A percentile compares a stretch with the other conserved stretches of the same genome.
These are phyloP conservation scores for Protonibea diacanthus DNA, from an alignment of 2,797 vertebrate species.

Conservation along the genomic window DNA sequence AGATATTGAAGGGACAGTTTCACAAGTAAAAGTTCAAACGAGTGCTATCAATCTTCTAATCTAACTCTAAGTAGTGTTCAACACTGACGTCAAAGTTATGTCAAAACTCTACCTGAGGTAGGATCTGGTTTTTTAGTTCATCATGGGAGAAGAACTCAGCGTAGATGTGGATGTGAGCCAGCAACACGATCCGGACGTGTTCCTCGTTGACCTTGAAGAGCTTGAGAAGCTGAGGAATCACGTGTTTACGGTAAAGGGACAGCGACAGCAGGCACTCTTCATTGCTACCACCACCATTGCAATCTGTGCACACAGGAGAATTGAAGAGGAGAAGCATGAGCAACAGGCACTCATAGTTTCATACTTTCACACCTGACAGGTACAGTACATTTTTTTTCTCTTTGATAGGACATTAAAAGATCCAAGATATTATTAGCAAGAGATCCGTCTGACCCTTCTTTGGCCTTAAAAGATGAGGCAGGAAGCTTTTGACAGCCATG, in stretches of 20 bases:
- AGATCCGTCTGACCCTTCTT: slow-evolving; percentile 88
- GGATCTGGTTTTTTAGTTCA: slow-evolving; percentile 92
- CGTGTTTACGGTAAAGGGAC: slow-evolving; percentile 90
- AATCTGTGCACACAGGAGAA: slow-evolving; percentile 65
- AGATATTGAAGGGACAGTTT: background rate
- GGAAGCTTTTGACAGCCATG: slow-evolving; percentile 96
- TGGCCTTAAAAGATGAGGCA: slow-evolving; percentile 95
- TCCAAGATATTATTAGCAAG: background rate
- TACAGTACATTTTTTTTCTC: background rate
- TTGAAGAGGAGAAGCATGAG: slow-evolving; percentile 11
- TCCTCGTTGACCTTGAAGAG: slow-evolving; percentile 95
- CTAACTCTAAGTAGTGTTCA: background rate
- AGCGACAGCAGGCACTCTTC: slow-evolving; percentile 90
- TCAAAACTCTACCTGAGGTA: slow-evolving; percentile 91
- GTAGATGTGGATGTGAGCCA: slow-evolving; percentile 93
- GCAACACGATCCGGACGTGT: slow-evolving; percentile 92
- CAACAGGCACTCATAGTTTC: background rate
- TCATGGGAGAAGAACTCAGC: slow-evolving; percentile 91
- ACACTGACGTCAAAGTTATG: background rate
- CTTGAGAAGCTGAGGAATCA: slow-evolving; percentile 93
- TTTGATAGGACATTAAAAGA: background rate
- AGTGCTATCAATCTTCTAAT: too few species aligned
- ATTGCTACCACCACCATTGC: slow-evolving; percentile 60
- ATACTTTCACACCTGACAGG: background rate
- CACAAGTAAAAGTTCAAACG: background rate